Evolutionary conservation across 1,140 invertebrate genomes (phyloP).

Genomic region (Parapsyche elsis): DNA sequence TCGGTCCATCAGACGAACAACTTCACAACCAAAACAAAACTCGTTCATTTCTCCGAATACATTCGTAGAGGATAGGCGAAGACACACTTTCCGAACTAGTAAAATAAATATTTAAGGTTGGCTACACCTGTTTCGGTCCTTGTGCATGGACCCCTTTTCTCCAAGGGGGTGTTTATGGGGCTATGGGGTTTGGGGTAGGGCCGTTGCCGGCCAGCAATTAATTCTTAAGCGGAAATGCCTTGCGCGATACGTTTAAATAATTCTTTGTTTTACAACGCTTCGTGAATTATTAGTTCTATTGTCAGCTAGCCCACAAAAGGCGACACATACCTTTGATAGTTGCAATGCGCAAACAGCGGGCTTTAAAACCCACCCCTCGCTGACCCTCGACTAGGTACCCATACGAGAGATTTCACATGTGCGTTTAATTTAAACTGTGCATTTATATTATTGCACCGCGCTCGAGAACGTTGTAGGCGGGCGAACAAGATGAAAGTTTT

Average conservation of each 20-base stretch:
- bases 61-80: neutral
- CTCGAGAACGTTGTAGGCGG: too few relatives aligned
- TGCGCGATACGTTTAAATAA: constrained; percentile 56
- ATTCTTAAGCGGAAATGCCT: constrained; percentile 56
- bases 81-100: neutral
- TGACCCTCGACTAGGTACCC: neutral
- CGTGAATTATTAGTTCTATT: constrained; percentile 52
- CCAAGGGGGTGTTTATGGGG: constrained; percentile 22
- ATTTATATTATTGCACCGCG: too few relatives aligned
- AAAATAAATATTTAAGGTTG: neutral
- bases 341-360: neutral
- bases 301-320: constrained; percentile 41
- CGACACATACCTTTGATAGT: constrained; percentile 42
- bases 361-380: neutral
- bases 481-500: too few relatives aligned
- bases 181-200: neutral
- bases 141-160: constrained; percentile 5
- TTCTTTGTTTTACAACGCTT: constrained; percentile 55
- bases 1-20: neutral
- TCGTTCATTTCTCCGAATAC: neutral
- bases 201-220: constrained; percentile 47
- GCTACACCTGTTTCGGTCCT: constrained; percentile 13
- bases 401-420: too few relatives aligned
- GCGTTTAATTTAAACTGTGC: neutral
- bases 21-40: neutral